These are phyloP conservation scores for Corythaeola cristata DNA, from an alignment of 2,113 vertebrate species.

Conservation along the genomic window DNA sequence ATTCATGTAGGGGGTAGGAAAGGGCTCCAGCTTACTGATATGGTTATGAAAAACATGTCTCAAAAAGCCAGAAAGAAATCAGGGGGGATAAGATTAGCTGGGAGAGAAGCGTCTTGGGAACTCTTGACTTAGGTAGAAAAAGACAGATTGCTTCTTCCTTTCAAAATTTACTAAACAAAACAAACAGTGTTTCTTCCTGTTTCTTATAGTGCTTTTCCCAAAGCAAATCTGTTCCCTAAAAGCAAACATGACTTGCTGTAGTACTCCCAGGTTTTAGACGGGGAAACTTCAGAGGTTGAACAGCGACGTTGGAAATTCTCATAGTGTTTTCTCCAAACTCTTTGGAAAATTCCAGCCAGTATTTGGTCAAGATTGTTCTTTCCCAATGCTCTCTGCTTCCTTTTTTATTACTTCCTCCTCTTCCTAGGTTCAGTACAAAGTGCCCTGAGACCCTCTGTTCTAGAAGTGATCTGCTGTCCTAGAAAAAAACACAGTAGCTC, in stretches of 20 bases:
- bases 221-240: background rate
- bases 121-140: background rate
- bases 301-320: background rate
- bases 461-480: background rate
- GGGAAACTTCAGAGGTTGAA: background rate
- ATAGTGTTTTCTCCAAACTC: background rate
- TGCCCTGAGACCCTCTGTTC: background rate
- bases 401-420: background rate
- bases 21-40: background rate
- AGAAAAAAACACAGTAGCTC: background rate
- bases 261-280: background rate
- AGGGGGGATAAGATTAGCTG: background rate
- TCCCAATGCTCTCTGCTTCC: background rate
- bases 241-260: background rate
- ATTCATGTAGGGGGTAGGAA: background rate
- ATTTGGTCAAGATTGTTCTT: background rate
- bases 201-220: background rate
- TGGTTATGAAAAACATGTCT: background rate
- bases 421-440: background rate
- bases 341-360: background rate
- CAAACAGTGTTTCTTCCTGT: conserved; percentile 20
- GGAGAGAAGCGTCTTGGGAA: background rate
- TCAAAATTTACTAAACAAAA: background rate
- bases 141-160: background rate
- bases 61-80: background rate